phyloP scores from a whole-genome alignment of 2,113 vertebrate genomes.

The Oceanites oceanicus region DNA sequence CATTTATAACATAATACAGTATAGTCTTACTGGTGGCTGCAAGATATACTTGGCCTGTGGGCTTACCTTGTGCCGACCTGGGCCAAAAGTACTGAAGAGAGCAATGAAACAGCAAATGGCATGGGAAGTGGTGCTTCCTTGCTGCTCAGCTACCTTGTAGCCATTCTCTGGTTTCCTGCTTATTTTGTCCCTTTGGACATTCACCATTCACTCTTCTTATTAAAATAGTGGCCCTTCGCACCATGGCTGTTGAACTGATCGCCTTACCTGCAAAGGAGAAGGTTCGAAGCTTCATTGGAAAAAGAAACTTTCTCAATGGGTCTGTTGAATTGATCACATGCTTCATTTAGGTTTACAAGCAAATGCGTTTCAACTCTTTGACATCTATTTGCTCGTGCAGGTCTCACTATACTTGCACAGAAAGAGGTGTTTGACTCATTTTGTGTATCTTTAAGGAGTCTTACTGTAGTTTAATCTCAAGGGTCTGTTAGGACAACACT shows the following conservation, averaged over 20 bases:
- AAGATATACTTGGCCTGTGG: neutral
- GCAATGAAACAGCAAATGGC: neutral
- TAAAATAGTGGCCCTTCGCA: neutral
- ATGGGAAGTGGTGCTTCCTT: neutral
- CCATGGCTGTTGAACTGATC: neutral
- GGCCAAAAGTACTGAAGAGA: neutral
- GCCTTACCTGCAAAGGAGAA: neutral
- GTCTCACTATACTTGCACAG: neutral
- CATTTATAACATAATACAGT: conserved; percentile 28
- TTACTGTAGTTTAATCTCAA: neutral
- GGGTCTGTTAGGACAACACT: neutral
- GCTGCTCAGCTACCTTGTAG: neutral
- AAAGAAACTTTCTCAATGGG: neutral
- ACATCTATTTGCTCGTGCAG: neutral
- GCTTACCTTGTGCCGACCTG: neutral
- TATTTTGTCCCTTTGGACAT: neutral
- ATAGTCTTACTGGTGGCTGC: neutral
- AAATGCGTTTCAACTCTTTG: neutral
- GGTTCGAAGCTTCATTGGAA: neutral
- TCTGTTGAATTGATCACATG: neutral
- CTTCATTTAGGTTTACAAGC: neutral
- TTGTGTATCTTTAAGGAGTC: neutral
- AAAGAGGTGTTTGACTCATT: neutral
- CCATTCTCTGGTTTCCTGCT: neutral
- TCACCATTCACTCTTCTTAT: neutral